phyloP scores from a whole-genome alignment of 1,140 invertebrate genomes.

The Calephelis virginiensis region DNA sequence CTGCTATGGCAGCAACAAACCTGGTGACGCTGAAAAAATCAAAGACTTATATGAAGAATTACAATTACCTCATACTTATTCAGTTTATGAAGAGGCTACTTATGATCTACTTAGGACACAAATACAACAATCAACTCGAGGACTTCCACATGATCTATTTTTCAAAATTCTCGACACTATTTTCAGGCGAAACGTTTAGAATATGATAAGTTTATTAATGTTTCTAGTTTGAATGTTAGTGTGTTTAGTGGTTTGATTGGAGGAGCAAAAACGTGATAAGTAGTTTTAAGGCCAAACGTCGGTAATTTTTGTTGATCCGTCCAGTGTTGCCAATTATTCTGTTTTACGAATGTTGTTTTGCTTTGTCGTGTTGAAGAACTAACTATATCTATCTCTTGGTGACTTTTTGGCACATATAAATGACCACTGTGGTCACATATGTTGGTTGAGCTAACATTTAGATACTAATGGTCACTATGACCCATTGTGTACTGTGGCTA shows the following conservation, averaged over 20 bases:
- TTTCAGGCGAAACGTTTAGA: slow-evolving; percentile 81
- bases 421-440: no score
- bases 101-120: slow-evolving; percentile 90
- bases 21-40: slow-evolving; percentile 84
- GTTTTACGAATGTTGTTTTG: no score
- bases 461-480: no score
- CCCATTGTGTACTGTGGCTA: no score
- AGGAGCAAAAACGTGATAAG: neutral
- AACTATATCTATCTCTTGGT: no score
- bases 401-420: no score
- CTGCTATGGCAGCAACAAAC: slow-evolving; percentile 87
- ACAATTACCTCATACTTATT: slow-evolving; percentile 86
- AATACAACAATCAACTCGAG: slow-evolving; percentile 91
- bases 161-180: slow-evolving; percentile 90
- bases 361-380: no score
- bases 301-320: slow-evolving; percentile 16
- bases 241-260: neutral
- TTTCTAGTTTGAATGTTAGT: slow-evolving; percentile 5
- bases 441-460: no score
- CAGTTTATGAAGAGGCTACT: slow-evolving; percentile 91
- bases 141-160: slow-evolving; percentile 90
- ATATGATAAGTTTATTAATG: slow-evolving; percentile 18
- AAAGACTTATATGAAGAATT: slow-evolving; percentile 91
- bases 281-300: slow-evolving; percentile 1
- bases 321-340: slow-evolving; percentile 4